Evolutionary conservation across 2,888 invertebrate genomes (phyloP), one percentile per base, ranked within the genome.

Genomic region (Oscheius sp.): DNA sequence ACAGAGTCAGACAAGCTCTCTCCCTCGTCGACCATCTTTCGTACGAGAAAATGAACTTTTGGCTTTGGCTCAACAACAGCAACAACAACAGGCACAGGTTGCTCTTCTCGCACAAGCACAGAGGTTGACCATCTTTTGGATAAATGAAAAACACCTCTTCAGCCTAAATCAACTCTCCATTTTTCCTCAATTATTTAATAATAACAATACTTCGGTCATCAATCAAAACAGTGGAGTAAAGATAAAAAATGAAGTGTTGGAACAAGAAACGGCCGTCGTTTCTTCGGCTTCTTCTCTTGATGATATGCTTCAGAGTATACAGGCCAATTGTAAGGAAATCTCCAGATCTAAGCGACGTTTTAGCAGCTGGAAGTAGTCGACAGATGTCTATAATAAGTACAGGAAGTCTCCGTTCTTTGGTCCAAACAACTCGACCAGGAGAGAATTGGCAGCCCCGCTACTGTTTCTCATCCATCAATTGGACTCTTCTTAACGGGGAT

Each of bases 111-210:
- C 64, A 9, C 64, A 64, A 20, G 64, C 64, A 20, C 64, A 64
- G 41, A 64, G 62, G 62, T n/a, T n/a, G n/a, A n/a, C n/a, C n/a
- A n/a, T n/a, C n/a, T n/a, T n/a, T n/a, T 62, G n/a, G 6, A 6
- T 4, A 12, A 59, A 41, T 28, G 22, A 56, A 20, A 33, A 9
- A 20, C 24, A 36, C 33, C 14, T 12, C 56, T 74, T 63, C 67
- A 74, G 75, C 61, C 67, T 71, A 62, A 72, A 75, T 62, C 69
- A 73, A 8, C 67, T 75, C 3, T 70, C 71, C n/a, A 75, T 75
- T 30, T 75, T 75, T 33, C 75, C 75, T 4, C 22, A 62, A n/a
- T 63, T 71, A 9, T 44, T 71, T 45, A 47, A 65, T 28, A 71
- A 71, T 67, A 73, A 73, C 57, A 75, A 70, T 59, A 68, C 72